Base-by-base conservation (phyloP, 2,888 invertebrate genomes). In the Cylindroiulus punctatus region DNA sequence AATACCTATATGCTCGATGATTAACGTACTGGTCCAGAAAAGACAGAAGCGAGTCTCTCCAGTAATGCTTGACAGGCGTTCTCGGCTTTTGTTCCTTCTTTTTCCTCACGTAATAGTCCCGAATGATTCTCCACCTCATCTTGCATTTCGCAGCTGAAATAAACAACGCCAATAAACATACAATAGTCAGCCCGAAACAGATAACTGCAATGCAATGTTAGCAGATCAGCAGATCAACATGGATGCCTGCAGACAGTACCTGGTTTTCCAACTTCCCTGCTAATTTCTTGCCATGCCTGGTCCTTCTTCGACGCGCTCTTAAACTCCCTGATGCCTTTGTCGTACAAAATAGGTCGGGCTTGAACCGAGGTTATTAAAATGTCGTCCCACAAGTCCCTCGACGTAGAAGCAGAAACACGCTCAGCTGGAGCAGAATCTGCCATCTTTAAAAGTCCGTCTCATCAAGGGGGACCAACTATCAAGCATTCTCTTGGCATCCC, bases 261-360 rank as follows among this genome's bases (percentile, higher is more conserved):
- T 57, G 57, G 57, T 57, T 22, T 57, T 57, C 57, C 57, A 10
- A 57, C 57, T 57, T 22, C 57, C 10, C 22, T 22, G 22, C 57
- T 57, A 22, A 57, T 57, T n/a, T 57, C 57, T n/a, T 57, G 57
- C 57, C 57, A 57, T 7, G 57, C 57, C 10, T 22, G 22, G 22
- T 57, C 57, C 57, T 57, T 57, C 22, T 57, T 57, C 22, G 22
- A 7, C 0, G 57, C 22, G 57, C 57, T 57, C 22, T n/a, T 22
- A 22, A 57, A 57, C n/a, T 57, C 57, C 57, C 10, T 57, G 57
- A 57, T 22, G 57, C 57, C 22, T 57, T 57, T 57, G 57, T 57
- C 57, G 57, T 57, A 57, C 7, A 57, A 57, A 19, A 57, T 57
- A 1, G 57, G 57, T 5, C 22, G 22, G 0, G 57, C 57, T 57